Percentiles rank a stretch among this genome's conserved stretches.
Conservation (phyloP, 2,797 vertebrate species). For the Takifugu ocellatus region DNA sequence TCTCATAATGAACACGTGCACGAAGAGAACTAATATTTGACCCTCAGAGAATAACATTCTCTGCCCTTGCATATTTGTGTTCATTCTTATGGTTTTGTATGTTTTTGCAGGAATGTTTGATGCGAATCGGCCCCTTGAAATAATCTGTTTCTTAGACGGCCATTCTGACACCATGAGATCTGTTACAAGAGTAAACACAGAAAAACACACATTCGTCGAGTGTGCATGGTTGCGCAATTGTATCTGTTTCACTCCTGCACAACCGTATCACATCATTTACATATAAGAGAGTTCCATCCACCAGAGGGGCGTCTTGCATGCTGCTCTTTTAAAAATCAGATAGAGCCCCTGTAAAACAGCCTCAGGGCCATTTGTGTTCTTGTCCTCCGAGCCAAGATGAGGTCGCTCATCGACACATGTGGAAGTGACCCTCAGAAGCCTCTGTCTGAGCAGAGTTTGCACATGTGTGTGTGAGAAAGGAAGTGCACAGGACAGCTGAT, state of each 20-base stretch:
- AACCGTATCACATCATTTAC: too few relatives aligned
- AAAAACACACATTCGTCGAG: neutral
- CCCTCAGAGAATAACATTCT: too few relatives aligned
- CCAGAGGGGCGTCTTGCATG: neutral
- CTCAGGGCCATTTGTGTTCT: conserved; percentile 31
- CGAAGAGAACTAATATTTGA: too few relatives aligned
- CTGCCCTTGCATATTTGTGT: too few relatives aligned
- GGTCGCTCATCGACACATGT: conserved; percentile 66
- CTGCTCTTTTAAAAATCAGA: too few relatives aligned
- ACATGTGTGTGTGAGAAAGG: conserved; percentile 34
- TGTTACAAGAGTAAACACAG: neutral
- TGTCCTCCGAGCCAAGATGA: conserved; percentile 67
- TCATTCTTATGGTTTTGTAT: too few relatives aligned
- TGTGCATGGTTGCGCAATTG: neutral
- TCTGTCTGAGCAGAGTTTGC: conserved; percentile 13
- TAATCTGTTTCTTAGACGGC: too few relatives aligned
- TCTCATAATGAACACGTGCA: too few relatives aligned
- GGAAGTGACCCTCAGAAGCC: conserved; percentile 60
- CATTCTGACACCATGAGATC: neutral
- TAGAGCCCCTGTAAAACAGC: neutral
- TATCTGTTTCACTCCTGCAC: too few relatives aligned
- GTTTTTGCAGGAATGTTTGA: too few relatives aligned
- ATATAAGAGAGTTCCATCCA: neutral
- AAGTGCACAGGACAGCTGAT: conserved; percentile 60
- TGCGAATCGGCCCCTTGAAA: too few relatives aligned